Base-by-base conservation (phyloP, 2,113 vertebrate species). In the Rallus limicola region DNA sequence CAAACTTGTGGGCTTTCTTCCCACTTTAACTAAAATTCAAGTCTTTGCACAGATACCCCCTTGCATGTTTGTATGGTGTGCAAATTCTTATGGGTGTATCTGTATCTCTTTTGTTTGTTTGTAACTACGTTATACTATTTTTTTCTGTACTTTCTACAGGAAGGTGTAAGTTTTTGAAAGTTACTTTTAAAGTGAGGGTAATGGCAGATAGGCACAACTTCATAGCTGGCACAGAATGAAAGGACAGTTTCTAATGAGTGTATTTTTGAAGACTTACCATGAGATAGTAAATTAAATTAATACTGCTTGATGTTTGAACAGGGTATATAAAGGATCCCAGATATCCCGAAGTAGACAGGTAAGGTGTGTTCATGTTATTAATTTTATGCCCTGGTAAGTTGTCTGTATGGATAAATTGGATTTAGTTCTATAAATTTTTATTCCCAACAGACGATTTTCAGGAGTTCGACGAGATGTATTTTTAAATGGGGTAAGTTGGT, bases 241-340 rank as follows among this genome's bases (percentile, higher is more conserved):
- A 80, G 56, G 53, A 14, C 20, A 36, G n/a, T 84, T 95, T 91
- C 25, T 96, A 71, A 62, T 91, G 11, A 88, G 29, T 91, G 7
- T 90, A 29, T 86, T 79, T 96, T 94, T 83, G 84, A 86, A 83
- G 36, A 58, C 16, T 89, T 90, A 38, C 29, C 13, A 68, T 82
- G 50, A 80, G 38, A 77, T 87, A 23, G 64, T 94, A 93, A 96
- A 97, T 90, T 95, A 95, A 97, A 98, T 98, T 97, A 97, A 97
- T 95, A 93, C 97, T 98, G 94, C 98, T 97, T 98, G 96, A 97
- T 98, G 95, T 98, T 98, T 87, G 94, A 98, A 98, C 98, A 99
- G 99, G 99, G 94, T 99, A 99, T 98, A 99, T 99, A 98, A 99
- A 99, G 98, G 99, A 99, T 96, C 99, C 99, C 80, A 98, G 99